Percentiles rank a stretch among this genome's conserved stretches.
Evolutionary conservation across 2,797 vertebrate genomes (phyloP).

Genomic region (Catamblyrhynchus diadema): DNA sequence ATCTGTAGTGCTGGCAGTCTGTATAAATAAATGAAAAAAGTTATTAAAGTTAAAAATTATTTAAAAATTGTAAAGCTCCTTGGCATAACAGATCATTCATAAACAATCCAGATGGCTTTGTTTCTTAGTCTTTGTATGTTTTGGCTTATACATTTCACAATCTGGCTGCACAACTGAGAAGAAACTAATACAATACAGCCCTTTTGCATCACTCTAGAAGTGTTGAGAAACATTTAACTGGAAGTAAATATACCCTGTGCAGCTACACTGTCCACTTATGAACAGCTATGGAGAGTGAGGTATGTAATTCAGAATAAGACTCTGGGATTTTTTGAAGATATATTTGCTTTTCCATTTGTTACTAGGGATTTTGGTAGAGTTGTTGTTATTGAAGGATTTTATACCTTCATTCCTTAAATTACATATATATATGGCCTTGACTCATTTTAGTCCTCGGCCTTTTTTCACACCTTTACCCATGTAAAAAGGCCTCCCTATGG

Average conservation of each 20-base stretch:
- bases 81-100: not conserved
- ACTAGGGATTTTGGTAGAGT: not conserved
- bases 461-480: not conserved
- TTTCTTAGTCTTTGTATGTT: not conserved
- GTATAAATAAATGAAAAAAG: not conserved
- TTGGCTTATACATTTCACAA: not conserved
- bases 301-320: not conserved
- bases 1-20: not conserved
- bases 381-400: not conserved
- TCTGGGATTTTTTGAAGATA: not conserved
- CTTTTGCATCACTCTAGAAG: not conserved
- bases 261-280: not conserved
- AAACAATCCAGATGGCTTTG: not conserved
- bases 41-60: not conserved
- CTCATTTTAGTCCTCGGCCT: not conserved
- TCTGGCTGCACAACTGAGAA: not conserved
- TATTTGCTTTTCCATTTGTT: not conserved
- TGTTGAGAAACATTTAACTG: not conserved
- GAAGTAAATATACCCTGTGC: not conserved
- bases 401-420: not conserved
- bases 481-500: not conserved
- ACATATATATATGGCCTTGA: not conserved
- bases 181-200: not conserved
- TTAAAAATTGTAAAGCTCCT: not conserved
- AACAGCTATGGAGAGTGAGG: not conserved